Base-by-base conservation (phyloP, 2,113 vertebrate genomes). In the Petromus typicus region DNA sequence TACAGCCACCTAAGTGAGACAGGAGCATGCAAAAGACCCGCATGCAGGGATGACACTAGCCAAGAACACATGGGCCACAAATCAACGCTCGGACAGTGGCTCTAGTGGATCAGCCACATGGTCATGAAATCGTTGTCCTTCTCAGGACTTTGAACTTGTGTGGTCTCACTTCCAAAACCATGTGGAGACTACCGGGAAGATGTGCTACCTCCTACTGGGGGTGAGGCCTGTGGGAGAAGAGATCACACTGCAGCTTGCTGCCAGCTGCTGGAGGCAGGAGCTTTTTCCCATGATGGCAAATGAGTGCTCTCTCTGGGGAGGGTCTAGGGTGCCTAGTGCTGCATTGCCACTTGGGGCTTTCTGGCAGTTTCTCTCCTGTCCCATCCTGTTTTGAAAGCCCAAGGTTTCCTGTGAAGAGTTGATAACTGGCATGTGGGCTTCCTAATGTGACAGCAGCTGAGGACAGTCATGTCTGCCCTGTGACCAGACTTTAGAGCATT, bases 401-500 rank as follows among this genome's bases (percentile, higher is more conserved):
- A 96, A 96, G 93, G 95, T 96, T 97, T 57, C 9, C 10, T 12
- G 43, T 3, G 12, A 5, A 78, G 89, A 95, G 95, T 93, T 43
- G 95, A 93, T 59, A 87, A 93, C 97, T 95, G 96, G 96, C 45
- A 67, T 75, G 96, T 94, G 90, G 97, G 97, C 96, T 97, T 94
- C 61, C 71, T 82, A 94, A 85, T 89, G 95, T 54, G 92, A 86
- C 96, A 95, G 86, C 95, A 97, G 95, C 97, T 92, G 51, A 95
- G 95, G 95, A 97, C 93, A 97, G 90, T 97, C 86, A 95, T 97
- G 97, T 97, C 98, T 98, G 98, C 97, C 97, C 98, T 98, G 95
- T 98, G 97, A 98, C 98, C 98, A 98, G 98, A 98, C 98, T 98
- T 98, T 98, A 98, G 97, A 99, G 98, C 98, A 98, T 98, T 99